These are phyloP conservation scores for Nibea coibor DNA, from an alignment of 2,113 vertebrate species.

Conservation along the genomic window DNA sequence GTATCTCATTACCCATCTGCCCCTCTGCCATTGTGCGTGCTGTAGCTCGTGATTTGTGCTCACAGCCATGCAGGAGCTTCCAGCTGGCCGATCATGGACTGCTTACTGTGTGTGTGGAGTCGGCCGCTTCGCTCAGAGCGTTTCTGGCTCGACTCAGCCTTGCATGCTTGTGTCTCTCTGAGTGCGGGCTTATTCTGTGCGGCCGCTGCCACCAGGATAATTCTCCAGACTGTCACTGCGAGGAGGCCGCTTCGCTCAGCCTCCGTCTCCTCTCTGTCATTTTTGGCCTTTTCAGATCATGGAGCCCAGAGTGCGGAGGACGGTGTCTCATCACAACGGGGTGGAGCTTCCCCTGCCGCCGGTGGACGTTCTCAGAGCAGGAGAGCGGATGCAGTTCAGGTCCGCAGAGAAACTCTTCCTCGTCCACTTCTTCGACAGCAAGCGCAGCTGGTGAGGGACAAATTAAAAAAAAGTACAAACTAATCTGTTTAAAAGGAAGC, in stretches of 20 bases:
- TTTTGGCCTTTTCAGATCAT: slow-evolving; percentile 86
- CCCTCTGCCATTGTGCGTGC: slow-evolving; percentile 72
- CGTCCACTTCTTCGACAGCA: slow-evolving; percentile 96
- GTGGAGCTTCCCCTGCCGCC: slow-evolving; percentile 91
- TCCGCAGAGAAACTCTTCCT: slow-evolving; percentile 96
- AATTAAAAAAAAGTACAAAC: neutral
- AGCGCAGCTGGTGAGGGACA: slow-evolving; percentile 92
- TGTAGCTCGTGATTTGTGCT: slow-evolving; percentile 77
- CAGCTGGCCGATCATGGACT: slow-evolving; percentile 44
- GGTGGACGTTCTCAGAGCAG: slow-evolving; percentile 90
- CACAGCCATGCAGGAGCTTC: slow-evolving; percentile 52
- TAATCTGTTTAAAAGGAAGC: neutral
- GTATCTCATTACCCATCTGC: slow-evolving; percentile 69
- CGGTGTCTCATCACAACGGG: slow-evolving; percentile 87
- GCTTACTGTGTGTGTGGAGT: slow-evolving; percentile 43
- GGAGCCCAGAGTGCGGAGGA: slow-evolving; percentile 90
- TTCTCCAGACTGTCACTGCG: neutral
- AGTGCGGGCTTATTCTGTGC: slow-evolving; percentile 22
- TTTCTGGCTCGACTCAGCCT: slow-evolving; percentile 17
- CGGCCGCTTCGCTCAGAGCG: slow-evolving; percentile 35
- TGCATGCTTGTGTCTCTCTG: slow-evolving; percentile 58
- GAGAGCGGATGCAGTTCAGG: slow-evolving; percentile 97
- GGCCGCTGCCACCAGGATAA: neutral
- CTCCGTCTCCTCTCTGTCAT: neutral
- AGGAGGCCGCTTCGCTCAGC: slow-evolving; percentile 2